These are phyloP conservation scores for Barypeithes pellucidus DNA, from an alignment of 2,888 invertebrate species.

Conservation along the genomic window DNA sequence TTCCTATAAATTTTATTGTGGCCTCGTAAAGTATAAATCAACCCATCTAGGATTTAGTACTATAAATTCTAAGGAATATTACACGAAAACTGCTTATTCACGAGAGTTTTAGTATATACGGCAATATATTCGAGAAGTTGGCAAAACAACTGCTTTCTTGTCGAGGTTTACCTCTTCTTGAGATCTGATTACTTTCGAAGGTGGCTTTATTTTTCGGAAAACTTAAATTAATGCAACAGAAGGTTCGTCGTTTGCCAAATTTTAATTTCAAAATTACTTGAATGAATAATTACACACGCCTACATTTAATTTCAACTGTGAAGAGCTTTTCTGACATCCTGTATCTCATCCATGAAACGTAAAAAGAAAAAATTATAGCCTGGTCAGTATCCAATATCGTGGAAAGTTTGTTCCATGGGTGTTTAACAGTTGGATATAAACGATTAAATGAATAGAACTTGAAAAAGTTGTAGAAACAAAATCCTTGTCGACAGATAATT, in stretches of 20 bases:
- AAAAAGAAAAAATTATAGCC: constrained; percentile 17
- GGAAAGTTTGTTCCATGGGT: constrained; percentile 54
- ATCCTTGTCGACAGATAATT: constrained; percentile 64
- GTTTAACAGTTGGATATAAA: constrained; percentile 64
- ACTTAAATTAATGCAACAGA: constrained; percentile 31
- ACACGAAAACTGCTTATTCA: constrained; percentile 49
- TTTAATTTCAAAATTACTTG: background rate
- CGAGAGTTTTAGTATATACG: constrained; percentile 41
- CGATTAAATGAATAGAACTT: constrained; percentile 64
- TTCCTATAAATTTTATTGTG: constrained; percentile 50
- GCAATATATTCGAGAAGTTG: constrained; percentile 45
- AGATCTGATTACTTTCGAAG: constrained; percentile 19
- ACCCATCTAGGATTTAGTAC: constrained; percentile 48
- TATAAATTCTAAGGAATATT: constrained; percentile 49
- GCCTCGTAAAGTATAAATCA: constrained; percentile 50
- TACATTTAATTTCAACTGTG: no score
- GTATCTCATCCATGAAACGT: background rate
- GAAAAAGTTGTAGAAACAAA: constrained; percentile 64
- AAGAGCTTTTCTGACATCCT: no score
- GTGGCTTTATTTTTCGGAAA: constrained; percentile 17
- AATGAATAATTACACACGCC: no score
- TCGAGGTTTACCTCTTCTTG: constrained; percentile 30
- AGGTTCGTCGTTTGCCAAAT: constrained; percentile 16
- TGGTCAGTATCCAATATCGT: constrained; percentile 25
- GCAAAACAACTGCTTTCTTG: constrained; percentile 50